Percentiles rank a stretch among this genome's conserved stretches.
Evolutionary conservation across 2,797 vertebrate genomes (phyloP).

Genomic region (Prionace glauca): DNA sequence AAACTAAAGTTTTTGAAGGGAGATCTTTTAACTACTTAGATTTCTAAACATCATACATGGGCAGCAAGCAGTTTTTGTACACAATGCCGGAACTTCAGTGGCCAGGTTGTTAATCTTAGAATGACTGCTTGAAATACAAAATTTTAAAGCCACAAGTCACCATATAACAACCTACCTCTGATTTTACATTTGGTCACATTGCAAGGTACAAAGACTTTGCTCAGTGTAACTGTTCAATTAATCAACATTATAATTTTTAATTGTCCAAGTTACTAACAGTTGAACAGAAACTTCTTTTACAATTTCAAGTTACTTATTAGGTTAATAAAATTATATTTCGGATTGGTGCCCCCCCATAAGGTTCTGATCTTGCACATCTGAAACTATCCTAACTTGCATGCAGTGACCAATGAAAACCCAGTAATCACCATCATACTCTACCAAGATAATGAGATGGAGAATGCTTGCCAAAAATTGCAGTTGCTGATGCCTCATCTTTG

Average conservation of each 20-base stretch:
- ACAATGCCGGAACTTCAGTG: neutral
- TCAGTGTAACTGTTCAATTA: neutral
- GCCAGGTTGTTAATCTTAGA: slow-evolving; percentile 32
- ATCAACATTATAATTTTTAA: neutral
- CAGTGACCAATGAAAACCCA: neutral
- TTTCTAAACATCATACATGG: slow-evolving; percentile 10
- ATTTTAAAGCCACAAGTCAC: slow-evolving; percentile 31
- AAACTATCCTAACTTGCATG: neutral
- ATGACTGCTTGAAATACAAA: slow-evolving; percentile 32
- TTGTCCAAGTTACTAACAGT: slow-evolving; percentile 3
- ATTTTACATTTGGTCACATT: slow-evolving; percentile 7
- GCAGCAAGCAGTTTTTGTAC: slow-evolving; percentile 2
- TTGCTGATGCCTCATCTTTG: neutral
- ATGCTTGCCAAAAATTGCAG: slow-evolving; percentile 4
- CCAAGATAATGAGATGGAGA: neutral
- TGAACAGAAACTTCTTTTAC: neutral
- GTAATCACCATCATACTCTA: neutral
- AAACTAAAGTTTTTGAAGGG: neutral
- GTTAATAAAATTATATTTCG: neutral
- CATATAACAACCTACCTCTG: slow-evolving; percentile 11
- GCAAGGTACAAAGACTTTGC: neutral
- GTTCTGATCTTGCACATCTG: neutral
- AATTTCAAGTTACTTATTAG: neutral
- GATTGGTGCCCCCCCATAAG: neutral
- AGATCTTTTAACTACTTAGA: slow-evolving; percentile 5